phyloP scores from a whole-genome alignment of 2,113 vertebrate genomes.

The Emydura subglobosa region DNA sequence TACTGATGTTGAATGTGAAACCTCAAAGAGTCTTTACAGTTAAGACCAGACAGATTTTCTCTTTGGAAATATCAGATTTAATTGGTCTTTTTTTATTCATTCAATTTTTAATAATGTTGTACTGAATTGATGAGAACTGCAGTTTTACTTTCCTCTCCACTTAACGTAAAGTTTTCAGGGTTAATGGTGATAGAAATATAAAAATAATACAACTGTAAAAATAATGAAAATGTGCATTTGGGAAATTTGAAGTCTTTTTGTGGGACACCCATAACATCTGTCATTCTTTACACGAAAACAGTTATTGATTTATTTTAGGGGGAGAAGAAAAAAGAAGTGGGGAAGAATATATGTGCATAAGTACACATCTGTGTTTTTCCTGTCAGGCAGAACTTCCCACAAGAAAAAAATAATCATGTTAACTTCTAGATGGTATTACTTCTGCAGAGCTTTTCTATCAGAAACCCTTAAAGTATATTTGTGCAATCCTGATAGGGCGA shows the following conservation, averaged over 20 bases:
- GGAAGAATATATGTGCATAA: not conserved
- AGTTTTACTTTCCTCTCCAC: not conserved
- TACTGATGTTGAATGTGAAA: not conserved
- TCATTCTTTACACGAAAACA: not conserved
- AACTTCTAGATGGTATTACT: not conserved
- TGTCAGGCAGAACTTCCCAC: not conserved
- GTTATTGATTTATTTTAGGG: not conserved
- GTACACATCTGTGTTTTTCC: not conserved
- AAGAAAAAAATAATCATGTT: not conserved
- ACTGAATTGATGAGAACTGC: not conserved
- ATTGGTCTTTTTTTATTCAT: not conserved
- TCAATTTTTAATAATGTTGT: not conserved
- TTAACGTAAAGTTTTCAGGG: not conserved
- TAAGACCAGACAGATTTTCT: not conserved
- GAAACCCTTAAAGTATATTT: not conserved
- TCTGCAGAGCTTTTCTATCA: not conserved
- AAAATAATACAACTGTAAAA: not conserved
- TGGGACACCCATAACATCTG: too few relatives aligned
- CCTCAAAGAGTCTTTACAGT: not conserved
- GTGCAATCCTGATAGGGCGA: not conserved
- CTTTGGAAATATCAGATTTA: not conserved
- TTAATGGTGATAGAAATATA: not conserved
- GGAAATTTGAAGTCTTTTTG: not conserved
- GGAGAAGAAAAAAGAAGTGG: not conserved
- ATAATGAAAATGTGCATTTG: not conserved